Evolutionary conservation across 2,797 vertebrate genomes (phyloP).

Genomic region (Pseudopleuronectes americanus): DNA sequence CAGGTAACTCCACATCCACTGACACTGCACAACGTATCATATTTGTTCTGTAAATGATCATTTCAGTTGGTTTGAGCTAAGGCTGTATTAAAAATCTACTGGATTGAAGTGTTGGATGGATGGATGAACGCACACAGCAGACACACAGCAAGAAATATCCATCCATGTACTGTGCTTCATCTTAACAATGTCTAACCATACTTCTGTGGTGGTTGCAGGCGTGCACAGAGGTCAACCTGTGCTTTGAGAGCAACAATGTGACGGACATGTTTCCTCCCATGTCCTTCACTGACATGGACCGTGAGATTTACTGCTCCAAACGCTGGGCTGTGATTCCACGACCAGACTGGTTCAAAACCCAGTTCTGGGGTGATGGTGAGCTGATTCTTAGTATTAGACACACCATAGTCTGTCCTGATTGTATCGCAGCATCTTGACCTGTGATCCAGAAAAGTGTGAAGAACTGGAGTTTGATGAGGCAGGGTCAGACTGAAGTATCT

Average conservation of each 20-base stretch:
- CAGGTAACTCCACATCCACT: slow-evolving; percentile 83
- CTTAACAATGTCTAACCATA: background rate
- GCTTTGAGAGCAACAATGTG: slow-evolving; percentile 90
- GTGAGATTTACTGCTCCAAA: slow-evolving; percentile 85
- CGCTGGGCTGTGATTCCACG: slow-evolving; percentile 88
- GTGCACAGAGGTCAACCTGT: slow-evolving; percentile 92
- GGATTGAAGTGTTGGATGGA: no score
- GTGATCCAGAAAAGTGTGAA: no score
- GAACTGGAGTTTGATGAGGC: no score
- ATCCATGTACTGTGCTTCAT: no score
- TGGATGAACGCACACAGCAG: no score
- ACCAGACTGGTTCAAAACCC: slow-evolving; percentile 85
- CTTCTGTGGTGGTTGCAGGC: slow-evolving; percentile 76
- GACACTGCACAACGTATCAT: background rate
- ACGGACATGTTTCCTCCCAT: slow-evolving; percentile 93
- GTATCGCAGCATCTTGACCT: no score
- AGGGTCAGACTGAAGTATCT: no score
- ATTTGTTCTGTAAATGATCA: background rate
- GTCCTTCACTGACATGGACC: slow-evolving; percentile 82
- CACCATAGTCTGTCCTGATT: background rate
- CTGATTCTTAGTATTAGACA: background rate
- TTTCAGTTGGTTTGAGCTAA: background rate
- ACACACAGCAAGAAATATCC: no score
- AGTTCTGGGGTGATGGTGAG: slow-evolving; percentile 90
- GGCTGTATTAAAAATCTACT: background rate